These are phyloP conservation scores for Florisuga fusca DNA, from an alignment of 2,797 vertebrate genomes.

Conservation along the genomic window DNA sequence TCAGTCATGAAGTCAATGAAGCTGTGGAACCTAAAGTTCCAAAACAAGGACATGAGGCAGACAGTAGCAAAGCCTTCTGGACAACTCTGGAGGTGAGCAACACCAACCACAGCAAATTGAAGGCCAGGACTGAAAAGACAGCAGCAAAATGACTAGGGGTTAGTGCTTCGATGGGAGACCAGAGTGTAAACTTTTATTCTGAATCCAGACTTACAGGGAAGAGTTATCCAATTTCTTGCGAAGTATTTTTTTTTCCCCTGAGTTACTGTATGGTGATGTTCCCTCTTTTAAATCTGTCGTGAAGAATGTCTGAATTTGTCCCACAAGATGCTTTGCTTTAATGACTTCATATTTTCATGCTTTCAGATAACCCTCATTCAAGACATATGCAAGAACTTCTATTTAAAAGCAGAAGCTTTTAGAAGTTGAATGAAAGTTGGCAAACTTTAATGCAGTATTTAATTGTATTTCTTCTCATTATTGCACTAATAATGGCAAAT, in stretches of 20 bases:
- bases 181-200: neutral
- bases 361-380: neutral
- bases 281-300: neutral
- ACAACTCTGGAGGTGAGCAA: neutral
- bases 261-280: neutral
- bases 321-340: neutral
- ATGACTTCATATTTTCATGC: neutral
- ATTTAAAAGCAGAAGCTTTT: neutral
- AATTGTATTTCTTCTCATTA: neutral
- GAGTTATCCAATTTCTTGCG: neutral
- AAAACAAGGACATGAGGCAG: neutral
- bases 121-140: neutral
- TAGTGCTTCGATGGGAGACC: fast-evolving
- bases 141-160: neutral
- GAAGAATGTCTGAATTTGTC: neutral
- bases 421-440: neutral
- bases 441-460: neutral
- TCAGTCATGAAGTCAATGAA: neutral
- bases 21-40: neutral
- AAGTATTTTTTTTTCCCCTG: fast-evolving
- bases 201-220: fast-evolving
- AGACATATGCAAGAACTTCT: neutral
- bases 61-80: neutral
- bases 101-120: neutral
- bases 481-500: neutral